Evolutionary conservation across 2,888 invertebrate genomes (phyloP).

Genomic region (Drosophila formosana): DNA sequence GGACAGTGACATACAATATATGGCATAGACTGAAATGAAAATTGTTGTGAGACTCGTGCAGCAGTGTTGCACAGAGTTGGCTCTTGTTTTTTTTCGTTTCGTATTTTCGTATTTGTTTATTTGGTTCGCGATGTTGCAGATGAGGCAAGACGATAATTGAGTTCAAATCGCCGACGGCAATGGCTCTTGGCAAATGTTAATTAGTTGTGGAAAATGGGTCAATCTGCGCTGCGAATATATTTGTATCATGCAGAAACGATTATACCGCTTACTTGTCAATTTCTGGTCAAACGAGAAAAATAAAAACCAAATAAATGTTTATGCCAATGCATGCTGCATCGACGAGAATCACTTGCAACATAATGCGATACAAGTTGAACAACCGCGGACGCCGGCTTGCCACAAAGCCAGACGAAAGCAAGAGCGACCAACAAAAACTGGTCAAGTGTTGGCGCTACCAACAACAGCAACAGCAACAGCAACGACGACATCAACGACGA

Average conservation of each 20-base stretch:
- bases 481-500: constrained; percentile 1
- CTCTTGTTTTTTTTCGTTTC: constrained; percentile 13
- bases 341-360: constrained; percentile 62
- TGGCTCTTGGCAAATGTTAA: constrained; percentile 77
- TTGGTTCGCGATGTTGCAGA: constrained; percentile 36
- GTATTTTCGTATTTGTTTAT: constrained; percentile 34
- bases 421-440: constrained; percentile 40
- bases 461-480: not conserved
- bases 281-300: constrained; percentile 30
- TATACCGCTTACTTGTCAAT: constrained; percentile 51
- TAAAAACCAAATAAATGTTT: constrained; percentile 15
- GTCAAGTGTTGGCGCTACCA: constrained; percentile 45
- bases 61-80: not conserved
- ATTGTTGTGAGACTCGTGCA: constrained; percentile 64
- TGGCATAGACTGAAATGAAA: constrained; percentile 51
- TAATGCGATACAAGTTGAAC: constrained; percentile 44
- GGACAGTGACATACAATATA: constrained; percentile 51
- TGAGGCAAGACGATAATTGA: constrained; percentile 79
- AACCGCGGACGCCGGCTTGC: constrained; percentile 47
- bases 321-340: constrained; percentile 1
- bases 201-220: constrained; percentile 74
- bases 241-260: constrained; percentile 38
- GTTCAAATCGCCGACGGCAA: constrained; percentile 66
- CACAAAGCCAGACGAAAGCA: not conserved
- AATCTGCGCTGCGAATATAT: constrained; percentile 37